Evolutionary conservation across 2,797 vertebrate genomes (phyloP).

Genomic region (Botia almorhae): DNA sequence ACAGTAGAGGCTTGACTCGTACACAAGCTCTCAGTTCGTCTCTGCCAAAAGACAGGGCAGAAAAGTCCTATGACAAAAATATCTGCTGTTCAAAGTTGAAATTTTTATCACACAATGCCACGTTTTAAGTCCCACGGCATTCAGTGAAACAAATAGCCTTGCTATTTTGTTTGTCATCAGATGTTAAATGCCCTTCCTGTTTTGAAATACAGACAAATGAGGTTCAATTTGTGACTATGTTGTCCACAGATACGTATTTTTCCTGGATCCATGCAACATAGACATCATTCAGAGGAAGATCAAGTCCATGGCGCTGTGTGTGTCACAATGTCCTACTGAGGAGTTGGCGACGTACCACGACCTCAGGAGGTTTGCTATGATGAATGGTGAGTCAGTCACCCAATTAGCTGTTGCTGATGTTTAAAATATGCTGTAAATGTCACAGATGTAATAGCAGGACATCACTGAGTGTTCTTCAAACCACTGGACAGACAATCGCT

Average conservation of each 20-base stretch:
- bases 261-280: slow-evolving; percentile 95
- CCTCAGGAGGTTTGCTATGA: slow-evolving; percentile 89
- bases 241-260: slow-evolving; percentile 90
- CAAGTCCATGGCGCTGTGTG: slow-evolving; percentile 91
- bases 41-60: slow-evolving; percentile 49
- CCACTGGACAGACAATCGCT: slow-evolving; percentile 39
- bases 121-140: slow-evolving; percentile 29
- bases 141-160: slow-evolving; percentile 6
- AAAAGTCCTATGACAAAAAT: slow-evolving; percentile 51
- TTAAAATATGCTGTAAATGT: slow-evolving; percentile 37
- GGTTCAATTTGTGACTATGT: slow-evolving; percentile 1
- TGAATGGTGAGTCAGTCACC: slow-evolving; percentile 82
- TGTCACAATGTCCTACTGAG: slow-evolving; percentile 87
- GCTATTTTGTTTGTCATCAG: slow-evolving; percentile 18
- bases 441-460: slow-evolving; percentile 51
- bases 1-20: slow-evolving; percentile 48
- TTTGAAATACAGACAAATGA: background rate
- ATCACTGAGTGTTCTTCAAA: slow-evolving; percentile 27
- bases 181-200: background rate
- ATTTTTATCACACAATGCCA: slow-evolving; percentile 54
- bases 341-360: slow-evolving; percentile 88
- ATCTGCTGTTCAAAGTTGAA: slow-evolving; percentile 47
- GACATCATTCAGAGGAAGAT: slow-evolving; percentile 93
- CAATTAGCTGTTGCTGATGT: slow-evolving; percentile 11
- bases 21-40: slow-evolving; percentile 48